Evolutionary conservation across 2,113 vertebrate genomes (phyloP).

Genomic region (Ageneiosus marmoratus): DNA sequence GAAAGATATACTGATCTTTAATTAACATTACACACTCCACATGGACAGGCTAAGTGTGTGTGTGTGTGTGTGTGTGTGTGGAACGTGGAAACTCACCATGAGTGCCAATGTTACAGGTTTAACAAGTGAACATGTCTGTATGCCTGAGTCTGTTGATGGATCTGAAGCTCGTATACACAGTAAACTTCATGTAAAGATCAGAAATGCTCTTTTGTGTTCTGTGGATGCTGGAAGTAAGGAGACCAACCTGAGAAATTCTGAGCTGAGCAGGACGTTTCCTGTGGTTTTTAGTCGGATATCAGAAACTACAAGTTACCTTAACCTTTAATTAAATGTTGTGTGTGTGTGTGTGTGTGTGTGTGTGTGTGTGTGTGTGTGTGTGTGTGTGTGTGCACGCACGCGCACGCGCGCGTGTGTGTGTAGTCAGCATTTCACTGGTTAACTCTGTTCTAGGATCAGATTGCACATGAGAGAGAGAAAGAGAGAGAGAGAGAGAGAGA

Average conservation of each 20-base stretch:
- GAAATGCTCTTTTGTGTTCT: too few relatives aligned
- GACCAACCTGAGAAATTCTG: background rate
- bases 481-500: conserved; percentile 52
- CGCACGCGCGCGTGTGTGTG: conserved; percentile 14
- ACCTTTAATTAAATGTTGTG: background rate
- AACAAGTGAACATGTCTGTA: background rate
- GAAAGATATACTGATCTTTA: conserved; percentile 73
- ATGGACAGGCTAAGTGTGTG: background rate
- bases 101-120: background rate
- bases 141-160: too few relatives aligned
- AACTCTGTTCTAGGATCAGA: conserved; percentile 64
- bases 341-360: too few relatives aligned
- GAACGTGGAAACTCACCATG: background rate
- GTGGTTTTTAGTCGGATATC: background rate
- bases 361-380: conserved; percentile 29
- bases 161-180: background rate
- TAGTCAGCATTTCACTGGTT: conserved; percentile 67
- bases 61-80: conserved; percentile 23
- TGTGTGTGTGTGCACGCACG: conserved; percentile 1
- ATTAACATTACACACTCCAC: conserved; percentile 69
- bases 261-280: background rate
- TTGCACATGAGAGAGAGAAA: conserved; percentile 62
- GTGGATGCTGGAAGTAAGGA: too few relatives aligned
- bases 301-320: background rate
- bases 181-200: background rate